Percentiles rank a stretch among this genome's conserved stretches.
These are phyloP conservation scores for Hetaerina titia DNA, from an alignment of 2,888 invertebrate species.

Conservation along the genomic window DNA sequence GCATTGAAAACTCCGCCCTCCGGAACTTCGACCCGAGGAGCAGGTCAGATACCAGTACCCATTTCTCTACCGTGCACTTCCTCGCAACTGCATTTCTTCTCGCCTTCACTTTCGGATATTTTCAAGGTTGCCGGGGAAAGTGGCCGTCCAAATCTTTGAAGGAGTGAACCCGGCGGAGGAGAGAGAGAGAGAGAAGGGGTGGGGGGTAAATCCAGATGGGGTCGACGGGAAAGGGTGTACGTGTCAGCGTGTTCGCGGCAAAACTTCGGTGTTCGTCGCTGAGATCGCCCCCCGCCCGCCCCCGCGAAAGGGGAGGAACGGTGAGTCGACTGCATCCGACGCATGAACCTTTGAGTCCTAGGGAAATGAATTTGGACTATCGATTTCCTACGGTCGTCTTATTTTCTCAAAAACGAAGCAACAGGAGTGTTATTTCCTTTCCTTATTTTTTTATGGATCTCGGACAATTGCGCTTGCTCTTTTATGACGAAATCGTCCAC, in stretches of 20 bases:
- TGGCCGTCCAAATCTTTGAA: neutral
- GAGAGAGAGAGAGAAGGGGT: neutral
- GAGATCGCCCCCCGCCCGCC: too few relatives aligned
- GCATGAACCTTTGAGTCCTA: too few relatives aligned
- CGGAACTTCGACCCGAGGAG: neutral
- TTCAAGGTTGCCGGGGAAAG: neutral
- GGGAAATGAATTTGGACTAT: too few relatives aligned
- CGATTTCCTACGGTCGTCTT: too few relatives aligned
- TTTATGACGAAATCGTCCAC: neutral
- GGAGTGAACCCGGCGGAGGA: neutral
- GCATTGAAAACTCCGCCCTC: neutral
- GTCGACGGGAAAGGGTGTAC: neutral
- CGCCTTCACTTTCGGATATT: neutral
- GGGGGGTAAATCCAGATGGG: neutral
- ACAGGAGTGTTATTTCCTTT: neutral
- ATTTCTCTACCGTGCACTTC: neutral
- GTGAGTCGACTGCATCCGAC: too few relatives aligned
- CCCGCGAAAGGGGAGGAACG: too few relatives aligned
- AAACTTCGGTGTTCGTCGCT: neutral
- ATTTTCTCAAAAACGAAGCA: too few relatives aligned
- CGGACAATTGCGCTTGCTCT: neutral
- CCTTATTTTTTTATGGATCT: neutral
- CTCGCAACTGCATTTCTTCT: neutral
- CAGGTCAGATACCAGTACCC: neutral
- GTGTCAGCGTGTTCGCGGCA: neutral